Conservation (phyloP, 1,140 invertebrate genomes). For the Pomacea maculata region DNA sequence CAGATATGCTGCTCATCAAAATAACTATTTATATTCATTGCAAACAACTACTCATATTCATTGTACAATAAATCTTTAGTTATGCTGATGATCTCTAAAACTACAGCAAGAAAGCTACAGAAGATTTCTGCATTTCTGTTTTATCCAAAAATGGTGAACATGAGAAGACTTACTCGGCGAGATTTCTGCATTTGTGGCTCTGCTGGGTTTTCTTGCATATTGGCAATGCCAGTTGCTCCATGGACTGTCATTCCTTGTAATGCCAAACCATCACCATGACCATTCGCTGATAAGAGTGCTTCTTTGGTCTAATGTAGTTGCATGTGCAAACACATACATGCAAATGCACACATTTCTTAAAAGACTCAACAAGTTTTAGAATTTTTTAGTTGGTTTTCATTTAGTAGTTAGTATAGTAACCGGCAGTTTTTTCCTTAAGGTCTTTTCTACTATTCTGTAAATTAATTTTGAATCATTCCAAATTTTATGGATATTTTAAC, state of each 20-base stretch:
- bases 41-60: not conserved
- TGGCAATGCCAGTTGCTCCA: not conserved
- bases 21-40: not conserved
- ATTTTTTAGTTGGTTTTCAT: too few species aligned
- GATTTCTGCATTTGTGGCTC: conserved; percentile 15
- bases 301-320: not conserved
- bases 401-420: too few species aligned
- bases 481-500: too few species aligned
- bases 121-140: too few species aligned
- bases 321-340: too few species aligned
- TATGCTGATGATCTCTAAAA: not conserved
- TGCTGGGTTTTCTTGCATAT: not conserved
- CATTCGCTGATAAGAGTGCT: conserved; percentile 32
- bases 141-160: too few species aligned
- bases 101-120: not conserved
- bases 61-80: not conserved
- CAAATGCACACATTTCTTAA: too few species aligned
- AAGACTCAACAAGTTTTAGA: too few species aligned
- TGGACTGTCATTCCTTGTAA: conserved; percentile 56
- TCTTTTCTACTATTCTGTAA: too few species aligned
- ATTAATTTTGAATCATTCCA: too few species aligned
- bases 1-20: not conserved
- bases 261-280: conserved; percentile 40
- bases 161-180: not conserved
- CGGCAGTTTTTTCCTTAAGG: too few species aligned